phyloP scores from a whole-genome alignment of 2,888 invertebrate species.

The Rhopalosiphum nymphaeae region DNA sequence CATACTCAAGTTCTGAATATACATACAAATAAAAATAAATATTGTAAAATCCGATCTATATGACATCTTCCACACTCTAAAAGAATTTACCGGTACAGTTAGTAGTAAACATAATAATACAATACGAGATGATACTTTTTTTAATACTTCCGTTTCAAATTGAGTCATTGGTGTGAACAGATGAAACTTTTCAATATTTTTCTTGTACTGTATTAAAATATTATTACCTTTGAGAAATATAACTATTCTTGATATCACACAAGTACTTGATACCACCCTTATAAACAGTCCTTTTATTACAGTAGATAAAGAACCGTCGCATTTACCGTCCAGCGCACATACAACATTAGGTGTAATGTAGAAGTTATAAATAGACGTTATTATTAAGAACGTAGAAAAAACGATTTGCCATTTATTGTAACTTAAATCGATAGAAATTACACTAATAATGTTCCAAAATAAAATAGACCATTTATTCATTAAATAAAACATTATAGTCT shows the following conservation, averaged over 20 bases:
- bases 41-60: not conserved
- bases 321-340: not conserved
- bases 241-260: slow-evolving; percentile 13
- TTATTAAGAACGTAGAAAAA: not conserved
- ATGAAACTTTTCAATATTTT: not conserved
- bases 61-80: not conserved
- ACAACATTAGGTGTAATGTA: not conserved
- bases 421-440: not conserved
- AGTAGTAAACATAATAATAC: not conserved
- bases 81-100: not conserved
- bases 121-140: not conserved
- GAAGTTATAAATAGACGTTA: slow-evolving; percentile 11
- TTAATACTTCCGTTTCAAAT: not conserved
- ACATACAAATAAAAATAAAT: not conserved
- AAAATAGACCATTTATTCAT: not conserved
- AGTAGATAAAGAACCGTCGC: not conserved
- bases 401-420: not conserved
- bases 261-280: not conserved
- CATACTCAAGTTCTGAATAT: slow-evolving; percentile 62
- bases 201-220: not conserved
- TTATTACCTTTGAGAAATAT: not conserved
- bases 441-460: slow-evolving; percentile 7
- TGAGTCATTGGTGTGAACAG: not conserved
- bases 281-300: slow-evolving; percentile 12
- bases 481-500: not conserved